These are phyloP conservation scores for Xyrichtys novacula DNA, from an alignment of 2,797 vertebrate species.

Conservation along the genomic window DNA sequence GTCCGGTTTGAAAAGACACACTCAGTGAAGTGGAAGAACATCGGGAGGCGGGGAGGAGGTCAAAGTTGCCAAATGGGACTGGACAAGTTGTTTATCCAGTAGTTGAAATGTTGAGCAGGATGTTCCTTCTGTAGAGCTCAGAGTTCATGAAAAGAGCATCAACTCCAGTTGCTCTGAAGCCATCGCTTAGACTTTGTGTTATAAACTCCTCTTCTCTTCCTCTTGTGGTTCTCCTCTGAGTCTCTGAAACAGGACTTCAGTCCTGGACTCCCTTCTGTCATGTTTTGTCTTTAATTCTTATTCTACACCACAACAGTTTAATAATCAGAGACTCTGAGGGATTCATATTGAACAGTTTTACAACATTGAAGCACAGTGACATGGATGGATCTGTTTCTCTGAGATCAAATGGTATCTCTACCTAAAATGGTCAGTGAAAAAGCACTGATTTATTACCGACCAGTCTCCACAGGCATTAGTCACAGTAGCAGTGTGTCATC, in stretches of 20 bases:
- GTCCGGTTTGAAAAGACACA: constrained; percentile 17
- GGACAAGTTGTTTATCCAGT: constrained; percentile 19
- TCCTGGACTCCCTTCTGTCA: constrained; percentile 5
- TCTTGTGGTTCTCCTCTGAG: background rate
- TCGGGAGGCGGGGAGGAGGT: background rate
- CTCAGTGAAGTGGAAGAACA: constrained; percentile 12
- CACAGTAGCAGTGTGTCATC: no score
- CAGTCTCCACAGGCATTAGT: no score
- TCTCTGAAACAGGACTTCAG: constrained; percentile 18
- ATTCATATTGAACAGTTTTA: background rate
- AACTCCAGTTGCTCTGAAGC: background rate
- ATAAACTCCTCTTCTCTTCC: background rate
- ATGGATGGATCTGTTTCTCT: no score
- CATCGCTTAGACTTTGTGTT: background rate
- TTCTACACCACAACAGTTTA: background rate
- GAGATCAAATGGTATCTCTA: no score
- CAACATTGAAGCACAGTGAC: constrained; percentile 34
- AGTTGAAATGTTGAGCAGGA: constrained; percentile 29
- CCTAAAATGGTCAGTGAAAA: no score
- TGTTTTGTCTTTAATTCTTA: constrained; percentile 8
- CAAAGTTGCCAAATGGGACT: constrained; percentile 11
- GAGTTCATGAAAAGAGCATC: constrained; percentile 7
- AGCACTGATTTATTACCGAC: no score
- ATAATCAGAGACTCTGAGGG: background rate
- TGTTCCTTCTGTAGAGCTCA: constrained; percentile 22